Conservation (phyloP, 2,113 vertebrate species). For the Mastomys coucha region DNA sequence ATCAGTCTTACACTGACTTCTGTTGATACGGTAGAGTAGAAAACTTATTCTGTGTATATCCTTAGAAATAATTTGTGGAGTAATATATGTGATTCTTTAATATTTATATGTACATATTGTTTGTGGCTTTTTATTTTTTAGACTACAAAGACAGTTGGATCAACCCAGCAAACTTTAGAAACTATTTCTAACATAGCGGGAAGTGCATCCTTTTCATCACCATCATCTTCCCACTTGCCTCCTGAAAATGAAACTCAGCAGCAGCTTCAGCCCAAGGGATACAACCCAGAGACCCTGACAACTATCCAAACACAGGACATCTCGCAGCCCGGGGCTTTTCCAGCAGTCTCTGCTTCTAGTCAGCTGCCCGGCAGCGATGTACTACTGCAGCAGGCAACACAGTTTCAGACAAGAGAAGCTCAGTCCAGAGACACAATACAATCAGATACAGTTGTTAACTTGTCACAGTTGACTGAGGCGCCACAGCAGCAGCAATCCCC, state of each 20-base stretch:
- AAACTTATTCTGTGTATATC: slow-evolving; percentile 41
- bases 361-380: slow-evolving; percentile 89
- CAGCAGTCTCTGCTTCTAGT: slow-evolving; percentile 86
- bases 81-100: slow-evolving; percentile 27
- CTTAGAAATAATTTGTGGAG: slow-evolving; percentile 59
- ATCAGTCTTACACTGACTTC: slow-evolving; percentile 1
- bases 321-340: slow-evolving; percentile 89
- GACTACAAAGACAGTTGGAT: slow-evolving; percentile 91
- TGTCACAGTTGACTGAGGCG: slow-evolving; percentile 86
- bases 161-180: slow-evolving; percentile 91
- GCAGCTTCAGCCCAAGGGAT: slow-evolving; percentile 89
- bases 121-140: slow-evolving; percentile 79
- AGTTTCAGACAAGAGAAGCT: slow-evolving; percentile 90
- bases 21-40: neutral
- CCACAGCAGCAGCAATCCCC: slow-evolving; percentile 84
- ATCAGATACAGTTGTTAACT: slow-evolving; percentile 85
- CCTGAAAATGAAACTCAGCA: slow-evolving; percentile 92
- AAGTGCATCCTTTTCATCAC: slow-evolving; percentile 88
- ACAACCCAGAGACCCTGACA: slow-evolving; percentile 90
- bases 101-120: slow-evolving; percentile 42
- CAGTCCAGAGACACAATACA: slow-evolving; percentile 91
- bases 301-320: slow-evolving; percentile 95
- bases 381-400: slow-evolving; percentile 92
- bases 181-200: slow-evolving; percentile 88
- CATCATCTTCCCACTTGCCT: slow-evolving; percentile 90